Base-by-base conservation (phyloP, 2,797 vertebrate genomes). In the Danio kyathit region DNA sequence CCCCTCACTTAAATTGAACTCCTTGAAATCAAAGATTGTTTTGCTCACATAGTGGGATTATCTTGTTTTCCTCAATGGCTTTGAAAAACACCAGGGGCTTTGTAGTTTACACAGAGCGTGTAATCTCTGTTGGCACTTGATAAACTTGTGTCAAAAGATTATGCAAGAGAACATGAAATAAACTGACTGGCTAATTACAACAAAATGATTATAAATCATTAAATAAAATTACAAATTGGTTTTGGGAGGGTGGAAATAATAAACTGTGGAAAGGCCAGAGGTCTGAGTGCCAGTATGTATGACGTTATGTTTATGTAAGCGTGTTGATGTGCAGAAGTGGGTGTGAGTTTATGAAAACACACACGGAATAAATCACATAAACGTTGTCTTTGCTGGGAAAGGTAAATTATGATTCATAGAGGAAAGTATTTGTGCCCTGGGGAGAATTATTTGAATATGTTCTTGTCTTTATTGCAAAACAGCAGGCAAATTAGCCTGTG, bases 291-390 rank as follows among this genome's bases (percentile, higher is more conserved):
- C 71, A 17, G 56, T 46, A 14, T 67, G 38, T 40, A 41, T 59
- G 70, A 44, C 52, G 12, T 10, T 56, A 48, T 74, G 64, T 54
- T 17, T 76, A 63, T 84, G 54, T 56, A 60, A 17, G 40, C 41
- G 44, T 65, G 49, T 43, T 29, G 19, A 54, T 71, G 46, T 63
- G 46, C 12, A 16, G 17, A 63, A 9, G 41, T 51, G 46, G 38
- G 16, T 52, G 44, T 54, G 9, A 59, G 74, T 76, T 49, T n/a
- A 54, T 65, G 54, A 43, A 79, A 78, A 83, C 69, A 83, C 86
- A 88, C 71, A 85, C 87, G 86, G 86, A 85, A 76, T 65, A 69
- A 73, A 83, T 90, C 29, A 72, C 80, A 81, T 59, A 83, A 66
- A 85, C 84, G 84, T 80, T 65, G 74, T 84, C 9, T 56, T 67